phyloP scores from a whole-genome alignment of 2,888 invertebrate species.

The Apotomis capreana region DNA sequence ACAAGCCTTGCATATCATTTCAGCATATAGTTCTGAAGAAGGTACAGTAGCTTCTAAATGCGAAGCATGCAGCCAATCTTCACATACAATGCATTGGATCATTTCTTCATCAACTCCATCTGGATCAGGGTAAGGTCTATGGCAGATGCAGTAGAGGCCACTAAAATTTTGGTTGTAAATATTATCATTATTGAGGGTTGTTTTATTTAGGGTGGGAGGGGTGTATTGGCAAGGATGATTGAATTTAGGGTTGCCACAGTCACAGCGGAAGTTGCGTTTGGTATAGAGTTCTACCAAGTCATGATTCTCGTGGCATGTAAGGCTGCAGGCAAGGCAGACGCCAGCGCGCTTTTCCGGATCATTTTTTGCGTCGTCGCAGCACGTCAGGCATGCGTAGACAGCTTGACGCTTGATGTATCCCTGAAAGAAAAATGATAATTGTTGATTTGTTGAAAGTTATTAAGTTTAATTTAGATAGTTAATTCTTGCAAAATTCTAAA shows the following conservation, averaged over 20 bases:
- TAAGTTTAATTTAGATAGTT: too few species aligned
- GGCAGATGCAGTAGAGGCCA: conserved; percentile 95
- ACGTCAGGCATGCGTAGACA: conserved; percentile 96
- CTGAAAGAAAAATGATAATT: conserved; percentile 70
- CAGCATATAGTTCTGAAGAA: conserved; percentile 85
- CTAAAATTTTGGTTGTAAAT: conserved; percentile 96
- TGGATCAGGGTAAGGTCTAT: conserved; percentile 97
- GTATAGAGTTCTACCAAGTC: conserved; percentile 98
- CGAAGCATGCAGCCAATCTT: conserved; percentile 97
- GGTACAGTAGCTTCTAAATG: conserved; percentile 86
- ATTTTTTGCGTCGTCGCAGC: conserved; percentile 86
- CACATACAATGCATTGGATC: conserved; percentile 98
- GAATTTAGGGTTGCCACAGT: conserved; percentile 94
- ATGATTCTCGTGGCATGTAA: conserved; percentile 97
- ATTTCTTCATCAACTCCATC: conserved; percentile 94
- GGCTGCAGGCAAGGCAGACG: conserved; percentile 96
- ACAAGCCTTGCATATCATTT: conserved; percentile 92
- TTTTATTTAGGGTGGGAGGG: conserved; percentile 85
- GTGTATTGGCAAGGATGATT: conserved; percentile 87
- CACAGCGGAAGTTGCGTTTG: conserved; percentile 97
- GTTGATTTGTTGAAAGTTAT: too few species aligned
- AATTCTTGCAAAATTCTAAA: too few species aligned
- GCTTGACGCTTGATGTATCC: conserved; percentile 97
- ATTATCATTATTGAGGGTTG: conserved; percentile 87
- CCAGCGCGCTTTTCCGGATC: conserved; percentile 88